Base-by-base conservation (phyloP, 2,797 vertebrate species). In the Typhlichthys subterraneus region DNA sequence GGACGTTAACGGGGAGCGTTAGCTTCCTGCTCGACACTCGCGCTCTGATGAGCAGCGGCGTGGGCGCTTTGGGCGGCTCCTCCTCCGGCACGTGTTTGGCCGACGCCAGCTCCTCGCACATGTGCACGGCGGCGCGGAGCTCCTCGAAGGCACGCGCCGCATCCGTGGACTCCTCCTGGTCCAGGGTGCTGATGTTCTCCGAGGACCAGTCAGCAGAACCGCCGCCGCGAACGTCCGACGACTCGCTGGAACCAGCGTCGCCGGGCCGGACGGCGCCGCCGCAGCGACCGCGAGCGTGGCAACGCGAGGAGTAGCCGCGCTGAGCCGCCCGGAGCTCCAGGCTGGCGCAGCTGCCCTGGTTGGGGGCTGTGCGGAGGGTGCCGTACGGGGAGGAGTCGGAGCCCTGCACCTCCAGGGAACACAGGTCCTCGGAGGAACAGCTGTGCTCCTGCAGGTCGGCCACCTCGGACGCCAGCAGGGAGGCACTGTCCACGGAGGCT, bases 391-490 rank as follows among this genome's bases (percentile, higher is more conserved):
- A 95, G 52, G 92, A 87, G 76, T 95, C 94, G 0, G 90, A 95
- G 53, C 92, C 92, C 69, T 94, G 95, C 61, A 94, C 93, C 83
- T 95, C 95, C 68, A 96, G 89, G 0, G 94, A 95, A 76, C 93
- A 94, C 73, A 96, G 77, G 77, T 96, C 93, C 29, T 95, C 94
- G 0, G 95, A 95, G 49, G 94, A 94, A 81, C 83, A 93, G 64
- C 92, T 95, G 61, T 53, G 91, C 61, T 91, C 94, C 0, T 89
- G 93, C 0, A 84, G 51, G 33, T 94, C 87, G 0, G 76, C 90
- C 13, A 90, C 84, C 76, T 96, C 95, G 0, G 95, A 95, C 11
- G 90, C 93, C 77, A 94, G 87, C 57, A 95, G 76, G 31, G 94
- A 96, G 0, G 91, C 84, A 50, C 92, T 95, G 79, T 94, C 93